phyloP scores from a whole-genome alignment of 2,888 invertebrate species.

The Eristalis arbustorum region DNA sequence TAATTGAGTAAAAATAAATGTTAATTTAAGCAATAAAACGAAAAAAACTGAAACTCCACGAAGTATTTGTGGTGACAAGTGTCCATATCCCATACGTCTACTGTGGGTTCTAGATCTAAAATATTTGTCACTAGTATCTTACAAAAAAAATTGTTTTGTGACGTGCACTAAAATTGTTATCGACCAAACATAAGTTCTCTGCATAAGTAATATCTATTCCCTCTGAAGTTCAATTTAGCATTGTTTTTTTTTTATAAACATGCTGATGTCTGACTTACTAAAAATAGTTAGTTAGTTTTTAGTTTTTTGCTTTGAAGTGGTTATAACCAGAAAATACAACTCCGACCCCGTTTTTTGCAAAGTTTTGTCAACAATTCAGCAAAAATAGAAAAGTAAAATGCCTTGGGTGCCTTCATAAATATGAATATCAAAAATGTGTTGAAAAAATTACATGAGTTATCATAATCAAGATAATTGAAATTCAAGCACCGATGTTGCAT shows the following conservation, averaged over 20 bases:
- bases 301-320: background rate
- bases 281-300: too few species aligned
- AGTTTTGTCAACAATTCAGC: background rate
- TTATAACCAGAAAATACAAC: background rate
- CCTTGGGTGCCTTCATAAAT: background rate
- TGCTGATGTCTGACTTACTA: background rate
- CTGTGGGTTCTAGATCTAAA: too few species aligned
- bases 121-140: background rate
- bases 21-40: too few species aligned
- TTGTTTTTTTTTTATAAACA: background rate
- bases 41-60: too few species aligned
- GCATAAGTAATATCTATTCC: background rate
- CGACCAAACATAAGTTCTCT: background rate
- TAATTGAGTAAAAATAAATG: too few species aligned
- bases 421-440: background rate
- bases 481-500: background rate
- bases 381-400: background rate
- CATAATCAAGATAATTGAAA: background rate
- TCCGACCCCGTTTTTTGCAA: background rate
- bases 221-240: background rate
- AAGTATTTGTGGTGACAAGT: too few species aligned
- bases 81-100: too few species aligned
- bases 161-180: background rate
- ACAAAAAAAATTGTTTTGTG: background rate
- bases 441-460: background rate